Evolutionary conservation across 92 coral and sea anemone species (phyloP).

Genomic region (Siderastrea siderea): DNA sequence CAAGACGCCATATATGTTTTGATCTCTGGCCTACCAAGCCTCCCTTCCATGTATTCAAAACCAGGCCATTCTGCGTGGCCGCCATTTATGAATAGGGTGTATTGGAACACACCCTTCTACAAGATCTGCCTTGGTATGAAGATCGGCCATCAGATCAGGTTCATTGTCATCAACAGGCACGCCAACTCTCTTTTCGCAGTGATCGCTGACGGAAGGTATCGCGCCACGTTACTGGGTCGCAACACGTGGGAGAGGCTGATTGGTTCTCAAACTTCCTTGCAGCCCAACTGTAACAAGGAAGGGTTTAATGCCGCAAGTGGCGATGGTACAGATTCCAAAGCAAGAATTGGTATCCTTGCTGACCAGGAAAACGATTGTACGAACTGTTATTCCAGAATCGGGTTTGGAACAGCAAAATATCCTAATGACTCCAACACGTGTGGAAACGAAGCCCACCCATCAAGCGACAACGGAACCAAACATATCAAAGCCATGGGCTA

Average conservation of each 20-base stretch:
- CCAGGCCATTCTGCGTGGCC: no score
- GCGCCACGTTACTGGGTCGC: conserved; percentile 13
- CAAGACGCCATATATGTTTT: conserved; percentile 16
- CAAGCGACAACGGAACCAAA: background rate
- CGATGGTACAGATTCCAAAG: background rate
- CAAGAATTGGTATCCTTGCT: conserved; percentile 10
- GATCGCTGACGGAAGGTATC: conserved; percentile 18
- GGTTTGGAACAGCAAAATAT: background rate
- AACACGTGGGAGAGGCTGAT: conserved; percentile 29
- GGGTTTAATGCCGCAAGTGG: background rate
- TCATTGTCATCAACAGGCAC: conserved; percentile 4
- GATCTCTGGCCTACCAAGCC: conserved; percentile 12
- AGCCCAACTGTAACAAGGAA: conserved; percentile 1
- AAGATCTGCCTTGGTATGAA: conserved; percentile 31
- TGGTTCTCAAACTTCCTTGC: conserved; percentile 21
- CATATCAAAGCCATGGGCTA: background rate
- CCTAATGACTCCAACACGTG: background rate
- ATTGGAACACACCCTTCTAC: conserved; percentile 26
- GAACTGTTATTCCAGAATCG: background rate
- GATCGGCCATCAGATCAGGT: conserved; percentile 6
- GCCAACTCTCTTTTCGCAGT: conserved; percentile 37
- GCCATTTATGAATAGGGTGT: no score
- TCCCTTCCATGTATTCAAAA: no score
- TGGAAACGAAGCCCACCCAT: background rate
- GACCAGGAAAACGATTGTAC: background rate